Evolutionary conservation across 1,140 invertebrate genomes (phyloP).

Genomic region (Drosophila fuyamai): DNA sequence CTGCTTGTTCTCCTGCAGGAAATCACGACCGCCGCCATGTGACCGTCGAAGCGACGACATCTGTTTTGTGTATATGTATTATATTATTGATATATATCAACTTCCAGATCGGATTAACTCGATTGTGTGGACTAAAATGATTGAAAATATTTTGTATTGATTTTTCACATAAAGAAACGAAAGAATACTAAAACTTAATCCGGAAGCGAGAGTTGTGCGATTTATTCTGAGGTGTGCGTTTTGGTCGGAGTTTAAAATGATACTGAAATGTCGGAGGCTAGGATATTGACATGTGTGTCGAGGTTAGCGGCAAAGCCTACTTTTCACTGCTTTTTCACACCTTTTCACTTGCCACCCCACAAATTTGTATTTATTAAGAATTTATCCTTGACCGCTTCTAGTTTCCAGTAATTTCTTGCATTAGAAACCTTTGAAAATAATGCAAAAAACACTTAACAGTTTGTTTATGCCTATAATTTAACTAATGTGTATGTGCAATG

Average conservation of each 20-base stretch:
- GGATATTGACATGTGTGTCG: not conserved
- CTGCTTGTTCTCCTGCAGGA: constrained; percentile 40
- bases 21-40: constrained; percentile 41
- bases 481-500: constrained; percentile 1
- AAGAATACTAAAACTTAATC: constrained; percentile 1
- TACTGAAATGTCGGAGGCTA: constrained; percentile 2
- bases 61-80: not conserved
- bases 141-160: not conserved
- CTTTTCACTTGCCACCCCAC: no score
- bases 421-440: not conserved
- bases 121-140: not conserved
- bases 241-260: constrained; percentile 15
- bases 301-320: constrained; percentile 1
- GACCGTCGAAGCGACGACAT: constrained; percentile 5
- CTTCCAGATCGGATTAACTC: not conserved
- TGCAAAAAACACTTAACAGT: not conserved
- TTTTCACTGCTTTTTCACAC: not conserved
- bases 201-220: not conserved
- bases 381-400: no score
- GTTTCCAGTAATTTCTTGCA: no score
- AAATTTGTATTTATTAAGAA: no score
- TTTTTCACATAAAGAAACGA: constrained; percentile 5
- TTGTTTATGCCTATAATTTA: constrained; percentile 4
- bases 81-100: not conserved
- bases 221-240: constrained; percentile 32